Evolutionary conservation across 2,888 invertebrate genomes (phyloP).

Genomic region (Acronicta psi): DNA sequence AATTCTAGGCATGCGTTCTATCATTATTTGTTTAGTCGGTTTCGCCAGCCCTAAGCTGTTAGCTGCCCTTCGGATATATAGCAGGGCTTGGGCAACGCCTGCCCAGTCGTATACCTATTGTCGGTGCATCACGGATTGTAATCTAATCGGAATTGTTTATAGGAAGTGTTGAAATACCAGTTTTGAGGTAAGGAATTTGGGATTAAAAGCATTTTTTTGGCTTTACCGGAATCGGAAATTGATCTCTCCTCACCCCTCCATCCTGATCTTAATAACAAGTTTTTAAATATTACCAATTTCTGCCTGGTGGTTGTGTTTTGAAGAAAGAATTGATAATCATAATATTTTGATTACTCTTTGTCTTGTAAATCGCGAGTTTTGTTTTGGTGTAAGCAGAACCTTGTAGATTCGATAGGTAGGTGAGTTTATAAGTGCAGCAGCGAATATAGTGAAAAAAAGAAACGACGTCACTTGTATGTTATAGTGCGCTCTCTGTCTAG

Average conservation of each 20-base stretch:
- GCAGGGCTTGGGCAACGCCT: constrained; percentile 26
- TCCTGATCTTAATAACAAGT: too few species aligned
- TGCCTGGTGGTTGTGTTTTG: neutral
- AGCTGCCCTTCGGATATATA: constrained; percentile 43
- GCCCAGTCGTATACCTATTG: constrained; percentile 20
- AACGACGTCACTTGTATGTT: too few species aligned
- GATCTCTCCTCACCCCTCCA: too few species aligned
- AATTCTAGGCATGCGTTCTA: neutral
- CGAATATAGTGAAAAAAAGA: too few species aligned
- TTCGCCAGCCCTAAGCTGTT: constrained; percentile 36
- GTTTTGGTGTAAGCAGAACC: too few species aligned
- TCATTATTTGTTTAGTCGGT: constrained; percentile 3
- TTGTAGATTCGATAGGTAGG: too few species aligned
- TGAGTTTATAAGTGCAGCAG: too few species aligned
- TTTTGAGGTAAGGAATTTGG: constrained; percentile 31
- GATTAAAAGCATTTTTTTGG: neutral
- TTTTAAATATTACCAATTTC: neutral
- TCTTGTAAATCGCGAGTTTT: too few species aligned
- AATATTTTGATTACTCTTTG: too few species aligned
- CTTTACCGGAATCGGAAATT: too few species aligned
- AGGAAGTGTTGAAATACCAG: constrained; percentile 15
- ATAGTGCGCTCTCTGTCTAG: too few species aligned
- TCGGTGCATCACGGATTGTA: constrained; percentile 25
- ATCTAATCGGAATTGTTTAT: constrained; percentile 7
- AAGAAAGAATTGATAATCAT: too few species aligned